Evolutionary conservation across 2,113 vertebrate species (phyloP), one percentile per base, ranked within the genome.

Genomic region (Oncorhynchus keta): DNA sequence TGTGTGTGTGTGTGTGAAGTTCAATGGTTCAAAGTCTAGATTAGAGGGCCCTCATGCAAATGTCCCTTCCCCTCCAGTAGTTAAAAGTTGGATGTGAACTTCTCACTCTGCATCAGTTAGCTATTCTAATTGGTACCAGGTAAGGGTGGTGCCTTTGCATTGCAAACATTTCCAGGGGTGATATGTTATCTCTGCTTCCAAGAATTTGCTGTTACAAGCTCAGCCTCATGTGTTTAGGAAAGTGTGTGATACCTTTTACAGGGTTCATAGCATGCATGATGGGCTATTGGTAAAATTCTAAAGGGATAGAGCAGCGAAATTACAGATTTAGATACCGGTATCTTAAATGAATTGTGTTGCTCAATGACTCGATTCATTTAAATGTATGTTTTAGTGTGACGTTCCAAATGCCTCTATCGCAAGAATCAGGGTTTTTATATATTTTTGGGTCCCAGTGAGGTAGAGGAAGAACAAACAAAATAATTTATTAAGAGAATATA

Each of bases 1-100:
- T 62, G 49, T n/a, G n/a, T n/a, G n/a, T n/a, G 14, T 65, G 49
- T 76, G 74, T 72, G 57, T 62, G 49, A 69, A 83, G 81, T 74
- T 72, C 61, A 81, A 48, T 45, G 57, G 75, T 51, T 81, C 73
- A 74, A 78, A 74, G 76, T 86, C 61, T 77, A 65, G 67, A 70
- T 75, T 32, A 78, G 74, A 76, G 49, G 32, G 70, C 72, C 76
- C 68, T 59, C 59, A 82, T 76, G 65, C 68, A 74, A n/a, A 81
- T 72, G 4, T 16, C n/a, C 57, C 57, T 26, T 30, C 30, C 13
- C 26, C 24, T 68, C 51, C 59, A 57, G 62, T 51, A 35, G 48
- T 4, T 45, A 3, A 72, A 11, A 72, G 14, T 71, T 51, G 24
- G 22, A 12, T 9, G 51, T 65, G 69, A 79, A 79, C 71, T 24